Percentiles rank a stretch among this genome's conserved stretches.
phyloP scores from a whole-genome alignment of 2,888 invertebrate species.

The Euplagia quadripunctaria region DNA sequence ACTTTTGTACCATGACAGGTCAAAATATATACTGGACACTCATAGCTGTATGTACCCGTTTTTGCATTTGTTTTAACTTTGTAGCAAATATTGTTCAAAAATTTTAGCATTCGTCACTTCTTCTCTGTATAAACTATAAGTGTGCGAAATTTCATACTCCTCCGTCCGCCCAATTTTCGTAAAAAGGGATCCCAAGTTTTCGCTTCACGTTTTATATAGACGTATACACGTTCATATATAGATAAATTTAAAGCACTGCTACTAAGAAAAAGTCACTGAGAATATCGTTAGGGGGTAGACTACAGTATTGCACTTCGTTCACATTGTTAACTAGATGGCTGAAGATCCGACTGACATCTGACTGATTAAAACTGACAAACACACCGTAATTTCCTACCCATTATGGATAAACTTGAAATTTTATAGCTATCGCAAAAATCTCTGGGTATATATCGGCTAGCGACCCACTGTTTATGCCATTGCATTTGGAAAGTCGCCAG shows the following conservation, averaged over 20 bases:
- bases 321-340: neutral
- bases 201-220: too few relatives aligned
- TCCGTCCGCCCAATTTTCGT: too few relatives aligned
- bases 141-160: too few relatives aligned
- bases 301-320: neutral
- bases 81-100: too few relatives aligned
- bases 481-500: constrained; percentile 67
- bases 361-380: neutral
- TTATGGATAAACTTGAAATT: neutral
- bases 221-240: too few relatives aligned
- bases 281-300: neutral
- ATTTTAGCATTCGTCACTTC: too few relatives aligned
- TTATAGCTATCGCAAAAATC: constrained; percentile 32
- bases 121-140: too few relatives aligned
- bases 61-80: too few relatives aligned
- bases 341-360: neutral
- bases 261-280: constrained; percentile 8
- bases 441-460: constrained; percentile 34
- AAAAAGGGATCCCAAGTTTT: too few relatives aligned
- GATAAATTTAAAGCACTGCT: neutral
- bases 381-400: neutral
- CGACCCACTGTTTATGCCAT: constrained; percentile 36
- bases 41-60: too few relatives aligned
- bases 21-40: too few relatives aligned
- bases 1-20: too few relatives aligned